Conservation (phyloP, 23 tunicate species). For the Trididemnum clinides region DNA sequence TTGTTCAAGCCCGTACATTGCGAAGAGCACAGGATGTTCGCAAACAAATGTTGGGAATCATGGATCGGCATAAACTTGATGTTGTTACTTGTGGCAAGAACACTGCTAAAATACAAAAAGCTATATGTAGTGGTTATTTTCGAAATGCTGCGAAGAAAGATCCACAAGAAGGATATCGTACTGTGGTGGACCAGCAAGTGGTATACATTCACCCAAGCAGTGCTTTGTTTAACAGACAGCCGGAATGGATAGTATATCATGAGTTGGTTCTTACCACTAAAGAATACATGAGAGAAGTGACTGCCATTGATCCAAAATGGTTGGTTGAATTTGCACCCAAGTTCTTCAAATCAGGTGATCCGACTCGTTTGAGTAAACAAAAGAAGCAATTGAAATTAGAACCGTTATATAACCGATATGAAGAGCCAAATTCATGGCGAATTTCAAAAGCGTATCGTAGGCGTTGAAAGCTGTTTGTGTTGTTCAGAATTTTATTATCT, state of each 20-base stretch:
- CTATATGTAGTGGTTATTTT: constrained; percentile 95
- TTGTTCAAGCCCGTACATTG: constrained; percentile 94
- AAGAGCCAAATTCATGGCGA: constrained; percentile 98
- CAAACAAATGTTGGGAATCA: constrained; percentile 98
- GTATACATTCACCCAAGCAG: constrained; percentile 98
- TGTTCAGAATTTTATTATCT: no score
- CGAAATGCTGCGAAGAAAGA: constrained; percentile 97
- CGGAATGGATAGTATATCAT: constrained; percentile 97
- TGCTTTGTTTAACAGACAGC: constrained; percentile 89
- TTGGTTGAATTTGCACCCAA: constrained; percentile 98
- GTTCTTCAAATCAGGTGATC: constrained; percentile 95
- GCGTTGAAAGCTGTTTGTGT: constrained; percentile 1
- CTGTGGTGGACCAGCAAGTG: constrained; percentile 92
- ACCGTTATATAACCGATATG: constrained; percentile 93
- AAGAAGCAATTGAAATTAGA: constrained; percentile 93
- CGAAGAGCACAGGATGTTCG: constrained; percentile 96
- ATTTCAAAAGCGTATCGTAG: constrained; percentile 93
- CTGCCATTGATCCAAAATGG: constrained; percentile 96
- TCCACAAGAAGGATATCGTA: constrained; percentile 97
- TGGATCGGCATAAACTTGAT: constrained; percentile 98
- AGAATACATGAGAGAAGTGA: constrained; percentile 99
- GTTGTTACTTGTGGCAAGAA: constrained; percentile 92
- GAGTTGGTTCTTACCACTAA: constrained; percentile 97
- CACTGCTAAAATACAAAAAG: constrained; percentile 93
- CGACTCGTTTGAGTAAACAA: constrained; percentile 91